Conservation (phyloP, 2,888 invertebrate species). For the Priocnemis perturbator region DNA sequence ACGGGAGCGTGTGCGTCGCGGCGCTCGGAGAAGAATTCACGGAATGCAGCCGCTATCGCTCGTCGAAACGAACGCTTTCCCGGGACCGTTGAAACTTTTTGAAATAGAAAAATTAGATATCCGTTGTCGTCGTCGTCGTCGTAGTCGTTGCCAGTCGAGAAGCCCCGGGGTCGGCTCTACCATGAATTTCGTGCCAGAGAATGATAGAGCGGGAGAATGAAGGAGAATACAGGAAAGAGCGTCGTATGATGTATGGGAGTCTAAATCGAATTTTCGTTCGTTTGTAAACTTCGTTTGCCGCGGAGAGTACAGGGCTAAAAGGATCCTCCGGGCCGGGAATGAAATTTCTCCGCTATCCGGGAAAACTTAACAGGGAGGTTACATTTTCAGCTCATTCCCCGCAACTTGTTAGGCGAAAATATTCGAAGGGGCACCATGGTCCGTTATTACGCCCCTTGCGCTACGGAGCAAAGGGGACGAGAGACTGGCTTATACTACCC, state of each 20-base stretch:
- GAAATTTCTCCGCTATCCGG: constrained; percentile 60
- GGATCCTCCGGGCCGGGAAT: constrained; percentile 54
- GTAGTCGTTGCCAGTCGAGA: constrained; percentile 50
- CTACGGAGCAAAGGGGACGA: background rate
- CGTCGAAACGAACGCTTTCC: constrained; percentile 34
- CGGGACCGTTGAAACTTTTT: constrained; percentile 52
- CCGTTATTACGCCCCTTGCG: constrained; percentile 1
- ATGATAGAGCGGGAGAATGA: constrained; percentile 24
- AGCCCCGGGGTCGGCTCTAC: constrained; percentile 36
- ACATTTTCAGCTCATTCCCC: constrained; percentile 49
- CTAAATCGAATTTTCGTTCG: constrained; percentile 70
- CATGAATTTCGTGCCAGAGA: constrained; percentile 55
- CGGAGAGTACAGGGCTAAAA: constrained; percentile 59
- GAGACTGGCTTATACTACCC: too few relatives aligned
- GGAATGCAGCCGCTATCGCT: constrained; percentile 58
- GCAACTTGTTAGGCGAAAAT: constrained; percentile 33
- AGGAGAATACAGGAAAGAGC: constrained; percentile 30
- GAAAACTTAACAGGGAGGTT: constrained; percentile 59
- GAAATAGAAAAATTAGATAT: constrained; percentile 68
- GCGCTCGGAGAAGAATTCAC: constrained; percentile 42
- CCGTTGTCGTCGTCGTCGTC: constrained; percentile 37
- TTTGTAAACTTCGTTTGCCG: constrained; percentile 68
- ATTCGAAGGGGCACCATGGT: constrained; percentile 9
- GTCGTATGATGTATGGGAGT: constrained; percentile 66
- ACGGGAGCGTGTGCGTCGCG: constrained; percentile 2